phyloP scores from a whole-genome alignment of 2,113 vertebrate species.

The Grallaria varia region DNA sequence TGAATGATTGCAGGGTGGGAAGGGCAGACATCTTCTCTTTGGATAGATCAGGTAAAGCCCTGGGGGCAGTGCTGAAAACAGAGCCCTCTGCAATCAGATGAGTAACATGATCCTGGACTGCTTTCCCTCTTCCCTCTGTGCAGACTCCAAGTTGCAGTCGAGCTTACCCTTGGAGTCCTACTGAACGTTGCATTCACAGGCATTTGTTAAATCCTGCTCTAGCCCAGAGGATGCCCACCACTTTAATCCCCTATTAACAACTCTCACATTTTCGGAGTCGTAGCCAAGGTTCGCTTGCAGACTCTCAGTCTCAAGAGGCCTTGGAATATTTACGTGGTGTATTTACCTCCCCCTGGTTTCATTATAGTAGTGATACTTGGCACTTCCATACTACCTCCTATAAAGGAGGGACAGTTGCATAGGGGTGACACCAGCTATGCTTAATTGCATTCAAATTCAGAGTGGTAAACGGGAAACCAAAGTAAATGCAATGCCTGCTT shows the following conservation, averaged over 20 bases:
- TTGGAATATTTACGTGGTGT: neutral
- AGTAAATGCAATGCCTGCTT: neutral
- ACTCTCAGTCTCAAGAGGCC: neutral
- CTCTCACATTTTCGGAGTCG: neutral
- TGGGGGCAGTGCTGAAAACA: neutral
- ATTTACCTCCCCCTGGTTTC: neutral
- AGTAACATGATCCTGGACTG: conserved; percentile 44
- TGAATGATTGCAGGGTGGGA: conserved; percentile 58
- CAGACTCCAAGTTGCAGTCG: neutral
- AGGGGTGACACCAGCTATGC: neutral
- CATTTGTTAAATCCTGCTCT: conserved; percentile 17
- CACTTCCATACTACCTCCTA: neutral
- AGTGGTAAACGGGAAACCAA: neutral
- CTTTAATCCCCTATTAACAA: conserved; percentile 24
- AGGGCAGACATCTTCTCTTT: conserved; percentile 40
- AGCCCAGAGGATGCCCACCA: conserved; percentile 36
- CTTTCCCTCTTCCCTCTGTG: conserved; percentile 15
- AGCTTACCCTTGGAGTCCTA: conserved; percentile 24
- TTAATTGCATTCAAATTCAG: neutral
- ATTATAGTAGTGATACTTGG: neutral
- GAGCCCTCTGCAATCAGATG: conserved; percentile 30
- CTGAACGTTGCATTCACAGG: neutral
- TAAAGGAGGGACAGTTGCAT: neutral
- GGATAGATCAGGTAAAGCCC: conserved; percentile 56
- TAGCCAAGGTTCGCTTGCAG: neutral